phyloP scores from a whole-genome alignment of 2,888 invertebrate species.

The Pogonocherus hispidulus region DNA sequence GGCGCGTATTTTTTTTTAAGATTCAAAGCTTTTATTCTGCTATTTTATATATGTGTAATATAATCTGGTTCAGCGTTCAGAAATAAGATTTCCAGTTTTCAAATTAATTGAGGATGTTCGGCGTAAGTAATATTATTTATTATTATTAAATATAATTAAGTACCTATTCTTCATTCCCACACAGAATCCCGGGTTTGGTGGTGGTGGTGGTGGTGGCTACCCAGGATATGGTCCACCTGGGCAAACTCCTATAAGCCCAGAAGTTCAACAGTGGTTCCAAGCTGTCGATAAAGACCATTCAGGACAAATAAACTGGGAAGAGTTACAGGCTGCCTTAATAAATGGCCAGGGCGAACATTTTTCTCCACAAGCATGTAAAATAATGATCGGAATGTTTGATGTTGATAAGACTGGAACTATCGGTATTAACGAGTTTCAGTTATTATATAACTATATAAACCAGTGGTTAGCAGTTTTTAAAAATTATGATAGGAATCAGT shows the following conservation, averaged over 20 bases:
- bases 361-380: constrained; percentile 84
- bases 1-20: too few species aligned
- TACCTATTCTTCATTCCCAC: too few species aligned
- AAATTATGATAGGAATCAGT: constrained; percentile 87
- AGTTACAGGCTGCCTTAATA: constrained; percentile 84
- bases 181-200: constrained; percentile 28
- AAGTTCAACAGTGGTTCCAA: constrained; percentile 86
- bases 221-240: constrained; percentile 23
- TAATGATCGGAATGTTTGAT: constrained; percentile 95
- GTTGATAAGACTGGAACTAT: constrained; percentile 87
- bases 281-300: constrained; percentile 88
- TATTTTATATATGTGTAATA: too few species aligned
- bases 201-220: constrained; percentile 12
- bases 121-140: too few species aligned
- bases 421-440: constrained; percentile 86
- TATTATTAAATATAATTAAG: too few species aligned
- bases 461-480: constrained; percentile 90
- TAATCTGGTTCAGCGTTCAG: too few species aligned
- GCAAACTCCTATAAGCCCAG: constrained; percentile 73
- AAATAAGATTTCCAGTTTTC: too few species aligned
- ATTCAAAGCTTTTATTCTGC: too few species aligned
- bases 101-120: too few species aligned
- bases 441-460: constrained; percentile 88
- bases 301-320: constrained; percentile 83
- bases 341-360: constrained; percentile 89